Percentiles rank a stretch among this genome's conserved stretches.
phyloP scores from a whole-genome alignment of 2,888 invertebrate species.

The Ectemnius cavifrons region DNA sequence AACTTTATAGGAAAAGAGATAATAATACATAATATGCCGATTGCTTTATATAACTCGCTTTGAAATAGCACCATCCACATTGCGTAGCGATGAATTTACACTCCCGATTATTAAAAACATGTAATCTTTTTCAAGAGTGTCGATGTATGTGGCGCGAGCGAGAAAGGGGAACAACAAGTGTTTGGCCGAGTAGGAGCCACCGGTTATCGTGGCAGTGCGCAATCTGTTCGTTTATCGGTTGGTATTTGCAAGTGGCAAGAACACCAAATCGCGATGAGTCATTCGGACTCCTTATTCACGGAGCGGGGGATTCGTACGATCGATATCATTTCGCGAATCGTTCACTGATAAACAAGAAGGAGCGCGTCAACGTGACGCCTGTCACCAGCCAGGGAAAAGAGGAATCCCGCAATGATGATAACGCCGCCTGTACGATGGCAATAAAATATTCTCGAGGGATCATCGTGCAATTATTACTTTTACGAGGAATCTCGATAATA shows the following conservation, averaged over 20 bases:
- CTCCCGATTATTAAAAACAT: too few species aligned
- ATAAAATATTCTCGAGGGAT: neutral
- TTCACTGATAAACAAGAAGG: neutral
- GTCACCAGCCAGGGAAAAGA: too few species aligned
- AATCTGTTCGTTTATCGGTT: conserved; percentile 12
- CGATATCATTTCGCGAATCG: conserved; percentile 27
- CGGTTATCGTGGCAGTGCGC: neutral
- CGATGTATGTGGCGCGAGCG: neutral
- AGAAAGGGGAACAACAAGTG: conserved; percentile 12
- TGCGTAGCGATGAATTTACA: too few species aligned
- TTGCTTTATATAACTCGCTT: too few species aligned
- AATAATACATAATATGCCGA: too few species aligned
- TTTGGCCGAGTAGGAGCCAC: too few species aligned
- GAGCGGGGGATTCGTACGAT: conserved; percentile 5
- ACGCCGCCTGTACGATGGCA: neutral
- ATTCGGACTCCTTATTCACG: conserved; percentile 18
- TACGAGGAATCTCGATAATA: too few species aligned
- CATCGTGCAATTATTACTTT: neutral
- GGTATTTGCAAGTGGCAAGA: conserved; percentile 48
- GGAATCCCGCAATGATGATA: neutral
- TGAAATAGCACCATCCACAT: too few species aligned
- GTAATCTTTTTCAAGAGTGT: too few species aligned
- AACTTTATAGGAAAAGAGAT: too few species aligned
- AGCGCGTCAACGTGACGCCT: too few species aligned
- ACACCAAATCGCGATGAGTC: conserved; percentile 48